Conservation (phyloP, 2,113 vertebrate genomes). For the Indicator indicator region DNA sequence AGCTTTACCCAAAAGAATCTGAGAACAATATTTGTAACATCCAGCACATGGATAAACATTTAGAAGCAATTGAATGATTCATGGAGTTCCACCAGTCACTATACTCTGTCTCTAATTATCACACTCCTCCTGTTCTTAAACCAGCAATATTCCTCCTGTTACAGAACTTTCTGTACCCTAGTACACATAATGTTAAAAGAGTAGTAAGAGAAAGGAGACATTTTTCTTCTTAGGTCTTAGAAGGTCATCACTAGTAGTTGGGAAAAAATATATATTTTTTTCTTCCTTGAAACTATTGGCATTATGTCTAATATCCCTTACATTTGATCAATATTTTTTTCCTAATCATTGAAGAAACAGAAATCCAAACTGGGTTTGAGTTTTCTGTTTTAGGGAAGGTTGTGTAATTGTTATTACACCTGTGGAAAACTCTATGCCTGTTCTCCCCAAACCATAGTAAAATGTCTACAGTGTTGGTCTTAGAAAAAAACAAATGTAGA, state of each 20-base stretch:
- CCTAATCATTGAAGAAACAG: not conserved
- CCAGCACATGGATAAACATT: not conserved
- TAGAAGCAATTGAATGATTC: not conserved
- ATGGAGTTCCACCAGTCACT: not conserved
- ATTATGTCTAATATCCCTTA: not conserved
- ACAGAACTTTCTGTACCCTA: not conserved
- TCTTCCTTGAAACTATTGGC: not conserved
- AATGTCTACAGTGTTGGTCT: not conserved
- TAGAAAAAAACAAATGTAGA: not conserved
- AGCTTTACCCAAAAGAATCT: not conserved
- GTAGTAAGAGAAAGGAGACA: not conserved
- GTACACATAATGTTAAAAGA: not conserved
- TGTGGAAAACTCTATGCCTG: not conserved
- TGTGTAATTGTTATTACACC: not conserved
- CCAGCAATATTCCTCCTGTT: not conserved
- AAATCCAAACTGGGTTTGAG: not conserved
- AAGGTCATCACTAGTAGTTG: not conserved
- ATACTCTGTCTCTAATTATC: not conserved
- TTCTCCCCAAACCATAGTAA: not conserved
- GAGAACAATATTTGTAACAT: not conserved
- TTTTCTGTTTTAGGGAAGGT: not conserved
- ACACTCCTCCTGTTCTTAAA: not conserved
- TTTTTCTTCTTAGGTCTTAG: not conserved
- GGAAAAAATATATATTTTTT: not conserved
- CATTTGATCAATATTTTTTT: not conserved